Evolutionary conservation across 2,113 vertebrate genomes (phyloP).

Genomic region (Entelurus aequoreus): DNA sequence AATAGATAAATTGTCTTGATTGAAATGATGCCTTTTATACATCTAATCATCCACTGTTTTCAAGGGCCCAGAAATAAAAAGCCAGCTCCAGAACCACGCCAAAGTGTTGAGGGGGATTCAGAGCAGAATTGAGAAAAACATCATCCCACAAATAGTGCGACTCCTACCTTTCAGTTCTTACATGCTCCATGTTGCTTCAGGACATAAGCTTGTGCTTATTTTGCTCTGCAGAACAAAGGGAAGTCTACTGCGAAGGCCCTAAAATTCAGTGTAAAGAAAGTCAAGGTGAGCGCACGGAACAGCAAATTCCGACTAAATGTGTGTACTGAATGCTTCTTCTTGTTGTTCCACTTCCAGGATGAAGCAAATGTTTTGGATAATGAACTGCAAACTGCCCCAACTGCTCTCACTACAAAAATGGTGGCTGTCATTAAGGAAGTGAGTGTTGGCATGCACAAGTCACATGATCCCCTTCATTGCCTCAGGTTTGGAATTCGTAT

Average conservation of each 20-base stretch:
- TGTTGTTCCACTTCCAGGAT: no score
- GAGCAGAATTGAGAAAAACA: conserved; percentile 39
- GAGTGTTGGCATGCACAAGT: no score
- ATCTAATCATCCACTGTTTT: background rate
- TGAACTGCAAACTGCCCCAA: no score
- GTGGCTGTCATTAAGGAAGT: no score
- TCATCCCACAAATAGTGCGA: conserved; percentile 64
- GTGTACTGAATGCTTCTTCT: no score
- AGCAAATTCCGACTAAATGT: no score
- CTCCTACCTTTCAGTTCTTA: background rate
- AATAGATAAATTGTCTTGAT: conserved; percentile 33
- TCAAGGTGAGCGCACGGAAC: conserved; percentile 60
- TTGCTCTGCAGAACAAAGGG: conserved; percentile 54
- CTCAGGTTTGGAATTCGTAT: no score
- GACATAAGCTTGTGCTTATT: background rate
- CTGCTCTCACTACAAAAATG: no score
- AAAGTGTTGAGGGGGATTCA: conserved; percentile 53
- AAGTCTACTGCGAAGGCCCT: conserved; percentile 52
- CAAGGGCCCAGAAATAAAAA: background rate
- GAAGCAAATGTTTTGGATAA: no score
- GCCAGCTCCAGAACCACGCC: conserved; percentile 39
- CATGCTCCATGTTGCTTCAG: background rate
- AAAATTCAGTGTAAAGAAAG: conserved; percentile 1
- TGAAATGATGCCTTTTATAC: no score
- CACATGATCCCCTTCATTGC: no score